phyloP scores from a whole-genome alignment of 2,797 vertebrate genomes.

The Pipistrellus nathusii region DNA sequence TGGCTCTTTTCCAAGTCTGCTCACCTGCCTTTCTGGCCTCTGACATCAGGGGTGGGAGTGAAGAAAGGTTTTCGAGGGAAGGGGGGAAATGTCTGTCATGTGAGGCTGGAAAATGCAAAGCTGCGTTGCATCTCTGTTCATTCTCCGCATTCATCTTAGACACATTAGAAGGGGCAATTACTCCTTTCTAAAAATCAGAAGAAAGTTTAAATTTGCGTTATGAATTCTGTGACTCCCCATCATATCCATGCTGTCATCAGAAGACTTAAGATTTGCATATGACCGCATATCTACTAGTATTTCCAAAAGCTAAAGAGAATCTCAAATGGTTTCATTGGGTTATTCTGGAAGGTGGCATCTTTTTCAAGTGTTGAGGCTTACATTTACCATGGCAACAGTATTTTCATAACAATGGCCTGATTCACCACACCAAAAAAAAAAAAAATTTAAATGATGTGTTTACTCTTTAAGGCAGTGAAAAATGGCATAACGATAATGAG shows the following conservation, averaged over 20 bases:
- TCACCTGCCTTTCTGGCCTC: background rate
- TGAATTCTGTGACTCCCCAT: background rate
- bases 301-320: constrained; percentile 56
- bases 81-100: background rate
- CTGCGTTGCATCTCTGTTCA: background rate
- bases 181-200: constrained; percentile 51
- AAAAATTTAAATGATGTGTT: constrained; percentile 15
- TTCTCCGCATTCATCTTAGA: constrained; percentile 64
- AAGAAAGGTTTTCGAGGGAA: constrained; percentile 26
- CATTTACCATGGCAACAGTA: constrained; percentile 13
- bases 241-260: constrained; percentile 44
- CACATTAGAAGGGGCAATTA: constrained; percentile 60
- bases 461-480: background rate
- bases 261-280: constrained; percentile 55
- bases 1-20: background rate
- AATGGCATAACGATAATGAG: background rate
- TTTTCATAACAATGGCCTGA: constrained; percentile 30
- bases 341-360: background rate
- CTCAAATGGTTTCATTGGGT: constrained; percentile 46
- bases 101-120: background rate
- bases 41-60: background rate
- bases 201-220: constrained; percentile 17
- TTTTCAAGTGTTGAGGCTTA: constrained; percentile 37
- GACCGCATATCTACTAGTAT: background rate
- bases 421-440: background rate